Evolutionary conservation across 2,113 vertebrate species (phyloP).

Genomic region (Periophthalmus modestus): DNA sequence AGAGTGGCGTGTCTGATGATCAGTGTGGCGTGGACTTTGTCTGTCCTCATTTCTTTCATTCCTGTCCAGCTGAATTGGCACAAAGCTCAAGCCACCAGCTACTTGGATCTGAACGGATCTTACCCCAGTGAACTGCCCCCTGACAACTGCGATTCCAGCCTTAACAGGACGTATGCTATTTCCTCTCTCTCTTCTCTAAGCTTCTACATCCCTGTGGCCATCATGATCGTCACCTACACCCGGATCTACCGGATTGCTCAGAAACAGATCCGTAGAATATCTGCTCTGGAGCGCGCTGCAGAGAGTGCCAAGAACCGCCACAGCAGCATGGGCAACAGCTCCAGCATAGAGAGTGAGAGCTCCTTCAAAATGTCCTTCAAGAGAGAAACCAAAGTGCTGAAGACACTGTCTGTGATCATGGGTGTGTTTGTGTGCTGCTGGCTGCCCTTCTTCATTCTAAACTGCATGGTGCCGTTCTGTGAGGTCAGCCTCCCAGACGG

Average conservation of each 20-base stretch:
- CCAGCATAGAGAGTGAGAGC: slow-evolving; percentile 86
- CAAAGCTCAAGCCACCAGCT: slow-evolving; percentile 83
- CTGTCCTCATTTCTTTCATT: slow-evolving; percentile 95
- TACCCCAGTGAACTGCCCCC: slow-evolving; percentile 67
- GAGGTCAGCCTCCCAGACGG: slow-evolving; percentile 74
- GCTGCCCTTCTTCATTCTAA: slow-evolving; percentile 96
- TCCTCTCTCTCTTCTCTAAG: slow-evolving; percentile 98
- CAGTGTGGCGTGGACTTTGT: slow-evolving; percentile 93
- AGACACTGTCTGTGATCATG: slow-evolving; percentile 98
- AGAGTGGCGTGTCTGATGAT: slow-evolving; percentile 95
- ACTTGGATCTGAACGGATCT: slow-evolving; percentile 81
- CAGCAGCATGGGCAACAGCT: slow-evolving; percentile 84
- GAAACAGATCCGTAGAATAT: slow-evolving; percentile 95
- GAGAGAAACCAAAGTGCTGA: slow-evolving; percentile 96
- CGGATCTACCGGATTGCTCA: slow-evolving; percentile 97
- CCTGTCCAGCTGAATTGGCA: slow-evolving; percentile 98
- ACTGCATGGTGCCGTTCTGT: slow-evolving; percentile 98
- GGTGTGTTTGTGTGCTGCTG: slow-evolving; percentile 99
- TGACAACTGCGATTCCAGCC: slow-evolving; percentile 96
- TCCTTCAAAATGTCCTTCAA: slow-evolving; percentile 99
- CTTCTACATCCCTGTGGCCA: slow-evolving; percentile 97
- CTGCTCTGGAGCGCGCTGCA: slow-evolving; percentile 93
- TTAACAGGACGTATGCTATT: slow-evolving; percentile 97
- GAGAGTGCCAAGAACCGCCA: slow-evolving; percentile 96
- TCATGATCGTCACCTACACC: slow-evolving; percentile 98